Evolutionary conservation across 2,113 vertebrate species (phyloP).

Genomic region (Micronycteris hirsuta): DNA sequence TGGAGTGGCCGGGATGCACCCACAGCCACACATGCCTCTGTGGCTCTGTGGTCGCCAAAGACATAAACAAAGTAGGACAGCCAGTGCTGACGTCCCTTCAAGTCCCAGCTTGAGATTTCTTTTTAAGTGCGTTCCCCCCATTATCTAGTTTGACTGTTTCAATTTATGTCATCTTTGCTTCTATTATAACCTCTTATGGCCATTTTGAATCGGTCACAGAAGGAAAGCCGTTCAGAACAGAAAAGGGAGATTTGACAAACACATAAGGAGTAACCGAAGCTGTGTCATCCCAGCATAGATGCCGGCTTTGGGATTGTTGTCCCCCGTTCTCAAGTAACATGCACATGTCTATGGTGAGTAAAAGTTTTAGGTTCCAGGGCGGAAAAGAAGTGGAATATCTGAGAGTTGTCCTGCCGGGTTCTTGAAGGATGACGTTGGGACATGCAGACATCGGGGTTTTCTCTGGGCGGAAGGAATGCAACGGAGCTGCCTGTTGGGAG

Average conservation of each 20-base stretch:
- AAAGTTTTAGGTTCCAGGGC: not conserved
- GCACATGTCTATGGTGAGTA: not conserved
- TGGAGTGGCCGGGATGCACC: fast-evolving
- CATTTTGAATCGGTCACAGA: not conserved
- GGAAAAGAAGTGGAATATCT: not conserved
- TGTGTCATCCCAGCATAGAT: fast-evolving
- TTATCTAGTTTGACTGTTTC: too few relatives aligned
- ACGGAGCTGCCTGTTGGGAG: not conserved
- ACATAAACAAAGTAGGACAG: fast-evolving
- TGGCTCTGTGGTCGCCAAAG: not conserved
- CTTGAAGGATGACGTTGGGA: fast-evolving
- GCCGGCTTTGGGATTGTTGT: not conserved
- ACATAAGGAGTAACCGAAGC: not conserved
- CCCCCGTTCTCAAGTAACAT: not conserved
- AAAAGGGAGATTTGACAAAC: not conserved
- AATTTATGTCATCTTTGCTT: not conserved
- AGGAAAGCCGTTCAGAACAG: not conserved
- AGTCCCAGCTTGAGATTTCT: not conserved
- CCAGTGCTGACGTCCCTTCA: fast-evolving
- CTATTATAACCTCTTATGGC: not conserved
- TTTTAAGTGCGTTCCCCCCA: fast-evolving
- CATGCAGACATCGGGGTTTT: too few relatives aligned
- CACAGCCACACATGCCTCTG: fast-evolving
- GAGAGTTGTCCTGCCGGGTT: not conserved
- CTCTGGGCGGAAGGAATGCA: fast-evolving